A percentile compares a stretch with the other conserved stretches of the same genome.
phyloP scores from a whole-genome alignment of 2,113 vertebrate genomes.

The Lasiurus cinereus region DNA sequence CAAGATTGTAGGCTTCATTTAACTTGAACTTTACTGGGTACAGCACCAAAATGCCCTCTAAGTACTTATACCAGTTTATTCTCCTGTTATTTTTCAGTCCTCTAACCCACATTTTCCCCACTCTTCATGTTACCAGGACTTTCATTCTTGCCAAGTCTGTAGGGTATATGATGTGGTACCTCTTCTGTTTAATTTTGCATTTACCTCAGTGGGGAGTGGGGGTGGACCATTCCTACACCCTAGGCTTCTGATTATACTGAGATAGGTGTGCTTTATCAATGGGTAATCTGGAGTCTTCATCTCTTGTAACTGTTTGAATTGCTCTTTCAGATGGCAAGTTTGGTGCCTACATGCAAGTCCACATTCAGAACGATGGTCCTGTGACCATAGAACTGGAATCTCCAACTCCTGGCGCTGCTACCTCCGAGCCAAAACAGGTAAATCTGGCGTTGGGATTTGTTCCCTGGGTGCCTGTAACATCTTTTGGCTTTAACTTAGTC shows the following conservation, averaged over 20 bases:
- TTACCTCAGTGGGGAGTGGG: neutral
- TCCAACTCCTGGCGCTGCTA: conserved; percentile 85
- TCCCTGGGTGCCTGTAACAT: neutral
- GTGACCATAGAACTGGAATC: conserved; percentile 96
- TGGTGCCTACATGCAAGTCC: conserved; percentile 96
- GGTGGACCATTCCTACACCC: neutral
- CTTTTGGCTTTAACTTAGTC: neutral
- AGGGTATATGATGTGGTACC: neutral
- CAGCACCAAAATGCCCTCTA: neutral
- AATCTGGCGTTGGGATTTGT: neutral
- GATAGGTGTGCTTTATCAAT: neutral
- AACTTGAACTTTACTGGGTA: neutral
- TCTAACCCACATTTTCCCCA: neutral
- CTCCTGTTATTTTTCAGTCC: neutral
- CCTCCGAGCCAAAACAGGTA: conserved; percentile 94
- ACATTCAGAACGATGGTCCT: conserved; percentile 98
- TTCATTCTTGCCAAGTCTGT: neutral
- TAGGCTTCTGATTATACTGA: neutral
- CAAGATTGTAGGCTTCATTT: neutral
- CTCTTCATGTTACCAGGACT: neutral
- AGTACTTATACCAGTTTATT: neutral
- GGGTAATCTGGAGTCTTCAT: neutral
- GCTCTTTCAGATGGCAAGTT: conserved; percentile 94
- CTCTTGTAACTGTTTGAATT: conserved; percentile 53
- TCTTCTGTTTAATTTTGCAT: neutral